Base-by-base conservation (phyloP, 2,888 invertebrate genomes). In the Epinotia demarniana region DNA sequence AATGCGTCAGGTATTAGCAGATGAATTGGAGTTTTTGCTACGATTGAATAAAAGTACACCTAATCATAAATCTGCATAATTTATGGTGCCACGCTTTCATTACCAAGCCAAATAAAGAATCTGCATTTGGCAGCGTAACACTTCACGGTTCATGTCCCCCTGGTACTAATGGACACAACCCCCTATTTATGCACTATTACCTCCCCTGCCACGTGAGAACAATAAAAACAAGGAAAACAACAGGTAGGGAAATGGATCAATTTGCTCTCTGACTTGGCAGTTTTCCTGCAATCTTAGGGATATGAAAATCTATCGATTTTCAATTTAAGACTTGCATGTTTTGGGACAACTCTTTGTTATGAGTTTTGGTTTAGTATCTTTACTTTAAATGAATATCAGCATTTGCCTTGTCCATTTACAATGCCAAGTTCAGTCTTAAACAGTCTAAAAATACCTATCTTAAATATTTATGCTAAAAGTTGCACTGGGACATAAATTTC, bases 241-340 rank as follows among this genome's bases (percentile, higher is more conserved):
- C 43, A 19, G 19, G 66, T 46, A 57, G 46, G n/a, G 19, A 68
- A 60, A 57, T 23, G 53, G 64, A 69, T 33, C 61, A 46, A 75
- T 75, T 75, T 62, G 67, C 67, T 67, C 67, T 67, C 46, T 75
- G 75, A 75, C 75, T 72, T 62, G 75, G 67, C 23, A 23, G 18
- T 72, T 72, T 60, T 71, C 62, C 70, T 66, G 53, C 66, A 61
- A 71, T 53, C 61, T 66, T 64, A 55, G 55, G 53, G 64, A 27
- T 66, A 75, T 75, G 64, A 75, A 66, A 43, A 62, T 46, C 64
- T 75, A 75, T 75, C 43, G 70, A 57, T 75, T 71, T 71, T 60
- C 70, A 16, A 60, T 75, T 70, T 64, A 63, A 70, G 49, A n/a
- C 18, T 33, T 23, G n/a, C 18, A 72, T n/a, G 66, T 64, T 64